phyloP scores from a whole-genome alignment of 2,113 vertebrate species.

The Atractosteus spatula region DNA sequence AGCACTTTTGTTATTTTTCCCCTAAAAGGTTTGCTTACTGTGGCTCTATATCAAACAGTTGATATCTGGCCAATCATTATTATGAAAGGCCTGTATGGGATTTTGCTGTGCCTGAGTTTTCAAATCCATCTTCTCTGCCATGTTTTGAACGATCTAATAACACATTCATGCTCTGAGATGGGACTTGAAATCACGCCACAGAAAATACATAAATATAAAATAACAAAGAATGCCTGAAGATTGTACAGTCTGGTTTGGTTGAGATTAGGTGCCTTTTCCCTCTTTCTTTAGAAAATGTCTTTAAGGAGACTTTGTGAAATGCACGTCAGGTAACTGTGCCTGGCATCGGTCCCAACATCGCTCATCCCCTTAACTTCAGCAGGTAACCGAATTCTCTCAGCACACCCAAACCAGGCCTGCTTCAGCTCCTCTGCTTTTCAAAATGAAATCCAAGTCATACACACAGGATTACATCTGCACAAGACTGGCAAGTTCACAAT shows the following conservation, averaged over 20 bases:
- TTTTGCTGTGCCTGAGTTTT: neutral
- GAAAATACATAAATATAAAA: neutral
- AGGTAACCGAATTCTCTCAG: no score
- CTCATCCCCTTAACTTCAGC: no score
- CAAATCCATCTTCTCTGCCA: neutral
- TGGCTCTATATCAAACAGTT: neutral
- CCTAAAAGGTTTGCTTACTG: neutral
- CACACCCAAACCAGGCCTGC: no score
- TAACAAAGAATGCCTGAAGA: neutral
- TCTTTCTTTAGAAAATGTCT: constrained; percentile 5
- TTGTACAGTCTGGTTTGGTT: neutral
- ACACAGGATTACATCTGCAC: no score
- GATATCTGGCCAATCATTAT: neutral
- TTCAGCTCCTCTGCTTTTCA: no score
- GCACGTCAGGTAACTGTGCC: neutral
- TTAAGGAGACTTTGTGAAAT: neutral
- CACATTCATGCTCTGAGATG: neutral
- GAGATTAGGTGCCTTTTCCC: neutral
- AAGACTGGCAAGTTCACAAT: no score
- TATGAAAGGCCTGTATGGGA: neutral
- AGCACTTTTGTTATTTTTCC: no score
- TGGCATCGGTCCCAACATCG: neutral
- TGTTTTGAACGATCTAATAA: neutral
- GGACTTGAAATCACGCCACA: neutral
- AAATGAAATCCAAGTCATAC: no score